phyloP scores from a whole-genome alignment of 2,797 vertebrate genomes.

The Macroramphosus scolopax region DNA sequence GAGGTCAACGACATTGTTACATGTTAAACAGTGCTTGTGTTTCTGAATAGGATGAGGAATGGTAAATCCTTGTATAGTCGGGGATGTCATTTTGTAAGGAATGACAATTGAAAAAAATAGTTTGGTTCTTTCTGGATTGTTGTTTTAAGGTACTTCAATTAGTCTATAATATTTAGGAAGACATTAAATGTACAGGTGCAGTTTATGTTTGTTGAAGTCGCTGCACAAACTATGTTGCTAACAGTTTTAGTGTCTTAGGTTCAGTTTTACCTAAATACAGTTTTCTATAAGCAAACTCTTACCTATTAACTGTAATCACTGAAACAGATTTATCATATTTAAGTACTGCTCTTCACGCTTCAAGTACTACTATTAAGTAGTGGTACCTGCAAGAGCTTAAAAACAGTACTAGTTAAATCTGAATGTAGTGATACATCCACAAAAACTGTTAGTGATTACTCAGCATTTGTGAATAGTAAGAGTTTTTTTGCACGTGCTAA shows the following conservation, averaged over 20 bases:
- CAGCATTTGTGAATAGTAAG: slow-evolving; percentile 12
- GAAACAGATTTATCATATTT: slow-evolving; percentile 8
- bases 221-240: too few relatives aligned
- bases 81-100: slow-evolving; percentile 24
- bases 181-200: too few relatives aligned
- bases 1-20: slow-evolving; percentile 82
- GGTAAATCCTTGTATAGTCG: slow-evolving; percentile 30
- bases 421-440: slow-evolving; percentile 5
- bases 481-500: slow-evolving; percentile 42
- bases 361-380: too few relatives aligned
- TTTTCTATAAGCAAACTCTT: too few relatives aligned
- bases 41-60: slow-evolving; percentile 50
- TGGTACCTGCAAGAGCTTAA: neutral
- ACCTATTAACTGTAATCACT: too few relatives aligned
- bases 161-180: too few relatives aligned
- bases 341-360: too few relatives aligned
- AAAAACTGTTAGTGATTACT: slow-evolving; percentile 21
- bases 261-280: too few relatives aligned
- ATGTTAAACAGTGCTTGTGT: slow-evolving; percentile 72
- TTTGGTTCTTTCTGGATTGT: too few relatives aligned
- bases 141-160: too few relatives aligned
- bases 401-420: neutral
- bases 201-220: too few relatives aligned
- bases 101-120: neutral
- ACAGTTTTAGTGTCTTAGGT: too few relatives aligned